Base-by-base conservation (phyloP, 2,888 invertebrate species). In the Pocota personata region DNA sequence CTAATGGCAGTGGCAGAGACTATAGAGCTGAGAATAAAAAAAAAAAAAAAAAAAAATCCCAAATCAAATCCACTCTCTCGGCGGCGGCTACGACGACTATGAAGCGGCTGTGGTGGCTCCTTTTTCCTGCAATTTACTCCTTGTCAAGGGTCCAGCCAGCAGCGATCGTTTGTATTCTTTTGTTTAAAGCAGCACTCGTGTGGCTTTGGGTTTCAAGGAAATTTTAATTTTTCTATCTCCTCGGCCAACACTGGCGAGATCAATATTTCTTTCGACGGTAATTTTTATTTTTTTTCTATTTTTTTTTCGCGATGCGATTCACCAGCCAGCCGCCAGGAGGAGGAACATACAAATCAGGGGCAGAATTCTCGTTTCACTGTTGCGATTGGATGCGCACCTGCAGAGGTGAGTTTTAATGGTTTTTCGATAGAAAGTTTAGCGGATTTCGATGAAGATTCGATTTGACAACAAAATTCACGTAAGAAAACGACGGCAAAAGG, bases 291-390 rank as follows among this genome's bases (percentile, higher is more conserved):
- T 66, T 67, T 69, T 30, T 40, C 46, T n/a, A 37, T n/a, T 66
- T 32, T 73, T 79, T 82, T 69, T 84, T 79, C 43, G 79, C 83
- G 83, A 67, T 67, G 67, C 72, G 73, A 88, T 89, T 89, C 88
- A 90, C 89, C 88, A 90, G 89, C 89, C 88, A 87, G 87, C 88
- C 90, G 88, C 69, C 27, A 84, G 83, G 72, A 83, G 82, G 82
- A 73, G 66, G 52, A 83, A 75, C 69, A 78, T 75, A 66, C 32
- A 69, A 78, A 67, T 60, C 48, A 37, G 19, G 67, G 40, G 57
- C 48, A 30, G 8, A 60, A 27, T 76, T 66, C 35, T 52, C 12
- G 64, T 16, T 58, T n/a, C 73, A 64, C 77, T 73, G 19, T 78
- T 66, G 3, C 50, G 30, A 35, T 71, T 7, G 5, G 12, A 66